Base-by-base conservation (phyloP, 2,797 vertebrate species). In the Takifugu rubripes region DNA sequence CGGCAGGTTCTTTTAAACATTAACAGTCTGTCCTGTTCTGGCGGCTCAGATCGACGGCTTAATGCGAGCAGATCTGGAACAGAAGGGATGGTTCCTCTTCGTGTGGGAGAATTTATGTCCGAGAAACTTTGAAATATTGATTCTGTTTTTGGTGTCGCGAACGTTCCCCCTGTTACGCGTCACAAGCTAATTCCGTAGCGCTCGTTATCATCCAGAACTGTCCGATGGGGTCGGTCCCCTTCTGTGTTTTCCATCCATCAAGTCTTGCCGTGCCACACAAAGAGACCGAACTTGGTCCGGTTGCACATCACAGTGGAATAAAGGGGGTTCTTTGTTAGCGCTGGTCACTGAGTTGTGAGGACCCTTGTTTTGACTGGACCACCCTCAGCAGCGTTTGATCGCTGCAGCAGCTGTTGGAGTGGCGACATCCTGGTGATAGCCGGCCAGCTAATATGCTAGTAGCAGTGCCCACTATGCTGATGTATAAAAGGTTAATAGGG, bases 251-350 rank as follows among this genome's bases (percentile, higher is more conserved):
- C 10, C 17, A n/a, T 21, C 21, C 16, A 21, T 21, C 8, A 21
- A 21, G 16, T 54, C 25, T 25, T 64, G 58, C 58, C 21, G 61
- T 66, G 57, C 56, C 57, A 64, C 70, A 58, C 72, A 61, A 56
- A 76, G 72, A 77, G 43, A 36, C 56, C 27, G 72, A 65, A 63
- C 64, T 81, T 54, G 46, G 77, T 78, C 62, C 51, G 55, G 74
- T 72, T 79, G 70, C 67, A 75, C 75, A 68, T 75, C 76, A 33
- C 67, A 11, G 54, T 56, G 72, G 73, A 62, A 86, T 88, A 85
- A 90, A 90, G 81, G 73, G 84, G 84, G 80, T 87, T 67, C 72
- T 83, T 72, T 87, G 75, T 87, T 77, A 78, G 67, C 25, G 6
- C 52, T 64, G 47, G 53, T 55, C 44, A 24, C 55, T 25, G 59